Evolutionary conservation across 2,797 vertebrate species (phyloP), one percentile per base, ranked within the genome.

Genomic region (Pseudochromis fuscus): DNA sequence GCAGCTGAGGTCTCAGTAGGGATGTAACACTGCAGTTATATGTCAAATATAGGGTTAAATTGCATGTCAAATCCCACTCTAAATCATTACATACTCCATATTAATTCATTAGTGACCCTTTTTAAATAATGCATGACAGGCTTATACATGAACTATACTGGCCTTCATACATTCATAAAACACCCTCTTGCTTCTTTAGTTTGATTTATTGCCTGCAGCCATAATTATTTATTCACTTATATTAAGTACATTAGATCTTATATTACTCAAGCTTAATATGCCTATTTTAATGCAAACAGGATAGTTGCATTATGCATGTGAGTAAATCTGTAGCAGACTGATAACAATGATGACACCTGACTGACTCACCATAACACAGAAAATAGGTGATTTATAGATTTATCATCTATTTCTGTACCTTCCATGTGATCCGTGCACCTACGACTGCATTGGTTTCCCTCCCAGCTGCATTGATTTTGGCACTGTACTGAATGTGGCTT

Each of bases 381-480:
- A 44, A 40, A 59, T 52, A 12, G 18, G 24, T 31, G 48, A 42
- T 33, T 62, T 18, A 12, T 4, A n/a, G 30, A 27, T 65, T 79
- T 50, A 16, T 3, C 5, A n/a, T 49, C 1, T 31, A 4, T 10
- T 44, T 45, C 6, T 23, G 9, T 28, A 7, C 23, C 48, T 67
- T 37, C 10, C 18, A 23, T 49, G 13, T 16, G 5, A 38, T 16
- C 4, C 52, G 2, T 66, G 45, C 35, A 38, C 19, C 9, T 23
- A 11, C 4, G 2, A 65, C 40, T 28, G 74, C 40, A 13, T 24
- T 55, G 46, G 64, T 76, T 65, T 42, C 48, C n/a, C 57, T 63
- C 16, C 44, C 45, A 25, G 35, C 40, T 23, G 5, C 45, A 67
- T 21, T 63, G 3, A 61, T 79, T 82, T 82, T 91, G 79, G 57